Conservation (phyloP, 1,140 invertebrate species). For the Stegodyphus dumicola region DNA sequence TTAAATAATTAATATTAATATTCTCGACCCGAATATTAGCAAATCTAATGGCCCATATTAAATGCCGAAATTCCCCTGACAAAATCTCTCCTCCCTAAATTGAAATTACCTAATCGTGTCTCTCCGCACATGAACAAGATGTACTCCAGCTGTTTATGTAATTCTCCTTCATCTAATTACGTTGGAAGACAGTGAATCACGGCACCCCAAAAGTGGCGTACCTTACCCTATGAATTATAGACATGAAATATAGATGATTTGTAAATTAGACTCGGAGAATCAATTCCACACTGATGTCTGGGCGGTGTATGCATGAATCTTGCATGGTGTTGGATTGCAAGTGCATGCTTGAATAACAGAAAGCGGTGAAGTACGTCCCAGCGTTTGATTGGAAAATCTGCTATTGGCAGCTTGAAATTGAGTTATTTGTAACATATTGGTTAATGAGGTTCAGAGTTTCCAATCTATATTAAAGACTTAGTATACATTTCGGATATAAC, state of each 20-base stretch:
- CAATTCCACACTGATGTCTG: background rate
- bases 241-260: constrained; percentile 26
- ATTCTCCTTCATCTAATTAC: constrained; percentile 34
- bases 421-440: too few relatives aligned
- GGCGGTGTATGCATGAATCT: background rate
- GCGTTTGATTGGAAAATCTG: too few relatives aligned
- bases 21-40: background rate
- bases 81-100: constrained; percentile 5
- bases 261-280: constrained; percentile 3
- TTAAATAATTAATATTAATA: constrained; percentile 11
- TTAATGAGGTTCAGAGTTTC: too few relatives aligned
- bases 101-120: constrained; percentile 8
- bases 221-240: background rate
- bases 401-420: too few relatives aligned
- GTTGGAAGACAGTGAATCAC: too few relatives aligned
- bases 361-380: too few relatives aligned
- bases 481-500: too few relatives aligned
- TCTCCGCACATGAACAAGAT: constrained; percentile 18
- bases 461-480: too few relatives aligned
- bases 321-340: background rate
- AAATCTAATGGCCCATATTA: background rate
- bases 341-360: too few relatives aligned
- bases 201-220: too few relatives aligned
- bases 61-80: background rate
- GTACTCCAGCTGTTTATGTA: constrained; percentile 21